These are phyloP conservation scores for Anoplolepis gracilipes DNA, from an alignment of 1,140 invertebrate species.

Conservation along the genomic window DNA sequence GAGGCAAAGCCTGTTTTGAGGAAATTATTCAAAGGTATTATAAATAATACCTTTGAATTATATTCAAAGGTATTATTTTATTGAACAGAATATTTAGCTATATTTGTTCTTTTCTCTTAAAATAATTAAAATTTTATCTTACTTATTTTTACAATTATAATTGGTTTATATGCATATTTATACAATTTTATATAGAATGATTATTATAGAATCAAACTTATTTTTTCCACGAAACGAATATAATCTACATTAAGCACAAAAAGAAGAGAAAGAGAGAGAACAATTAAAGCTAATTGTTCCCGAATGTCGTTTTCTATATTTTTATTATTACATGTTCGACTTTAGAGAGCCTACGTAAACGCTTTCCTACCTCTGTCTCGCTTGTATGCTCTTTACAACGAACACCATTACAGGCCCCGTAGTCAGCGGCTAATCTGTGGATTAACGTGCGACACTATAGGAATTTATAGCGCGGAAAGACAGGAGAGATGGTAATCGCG, in stretches of 20 bases:
- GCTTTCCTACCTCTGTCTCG: background rate
- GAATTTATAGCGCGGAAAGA: conserved; percentile 75
- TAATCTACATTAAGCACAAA: conserved; percentile 3
- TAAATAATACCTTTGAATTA: too few relatives aligned
- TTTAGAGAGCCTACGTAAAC: conserved; percentile 18
- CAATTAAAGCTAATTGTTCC: conserved; percentile 27
- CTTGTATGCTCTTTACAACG: conserved; percentile 31
- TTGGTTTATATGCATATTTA: background rate
- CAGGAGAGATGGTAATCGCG: conserved; percentile 72
- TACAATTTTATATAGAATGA: background rate
- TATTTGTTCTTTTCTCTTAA: background rate
- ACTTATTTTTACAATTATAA: background rate
- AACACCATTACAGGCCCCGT: conserved; percentile 26
- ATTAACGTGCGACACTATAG: conserved; percentile 73
- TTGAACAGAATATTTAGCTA: background rate
- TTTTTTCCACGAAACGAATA: background rate
- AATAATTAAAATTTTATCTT: background rate
- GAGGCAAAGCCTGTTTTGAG: background rate
- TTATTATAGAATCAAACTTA: too few relatives aligned
- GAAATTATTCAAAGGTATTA: background rate
- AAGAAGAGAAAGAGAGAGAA: background rate
- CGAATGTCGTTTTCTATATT: conserved; percentile 42
- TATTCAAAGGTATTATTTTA: too few relatives aligned
- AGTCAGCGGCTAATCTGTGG: conserved; percentile 71
- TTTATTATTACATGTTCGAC: conserved; percentile 43